Conservation (phyloP, 1,140 invertebrate genomes). For the Nomia melanderi region DNA sequence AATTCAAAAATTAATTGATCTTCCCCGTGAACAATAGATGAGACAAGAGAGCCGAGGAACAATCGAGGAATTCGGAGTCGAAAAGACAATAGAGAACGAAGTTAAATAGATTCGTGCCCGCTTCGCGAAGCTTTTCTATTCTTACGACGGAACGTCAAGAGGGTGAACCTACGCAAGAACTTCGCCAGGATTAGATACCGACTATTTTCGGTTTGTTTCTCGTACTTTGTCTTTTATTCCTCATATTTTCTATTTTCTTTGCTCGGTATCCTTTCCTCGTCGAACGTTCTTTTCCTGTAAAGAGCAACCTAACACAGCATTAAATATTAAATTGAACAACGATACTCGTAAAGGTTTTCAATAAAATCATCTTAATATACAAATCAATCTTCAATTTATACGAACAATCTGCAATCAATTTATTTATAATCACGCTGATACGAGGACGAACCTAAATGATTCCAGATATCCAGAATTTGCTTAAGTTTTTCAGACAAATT, state of each 20-base stretch:
- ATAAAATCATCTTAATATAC: no score
- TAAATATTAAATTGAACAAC: no score
- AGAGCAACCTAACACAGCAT: no score
- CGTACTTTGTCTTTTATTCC: not conserved
- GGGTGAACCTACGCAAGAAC: slow-evolving; percentile 19
- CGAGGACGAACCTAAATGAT: no score
- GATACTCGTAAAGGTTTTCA: no score
- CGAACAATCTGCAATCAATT: no score
- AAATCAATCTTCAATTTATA: no score
- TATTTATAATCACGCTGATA: no score
- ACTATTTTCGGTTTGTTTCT: slow-evolving; percentile 40
- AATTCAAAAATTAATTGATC: not conserved
- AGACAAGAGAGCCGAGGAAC: not conserved
- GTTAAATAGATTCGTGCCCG: slow-evolving; percentile 17
- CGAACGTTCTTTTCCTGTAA: not conserved
- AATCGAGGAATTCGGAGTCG: slow-evolving; percentile 11
- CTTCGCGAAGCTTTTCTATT: slow-evolving; percentile 37
- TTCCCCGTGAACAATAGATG: not conserved
- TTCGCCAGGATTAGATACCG: slow-evolving; percentile 38
- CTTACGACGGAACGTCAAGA: slow-evolving; percentile 23
- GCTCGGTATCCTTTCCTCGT: not conserved
- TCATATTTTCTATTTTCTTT: not conserved
- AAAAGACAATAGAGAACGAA: slow-evolving; percentile 18
- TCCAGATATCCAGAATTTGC: no score
- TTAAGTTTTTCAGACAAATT: no score